Evolutionary conservation across 2,113 vertebrate species (phyloP), one percentile per base, ranked within the genome.

Genomic region (Percopsis transmontana): DNA sequence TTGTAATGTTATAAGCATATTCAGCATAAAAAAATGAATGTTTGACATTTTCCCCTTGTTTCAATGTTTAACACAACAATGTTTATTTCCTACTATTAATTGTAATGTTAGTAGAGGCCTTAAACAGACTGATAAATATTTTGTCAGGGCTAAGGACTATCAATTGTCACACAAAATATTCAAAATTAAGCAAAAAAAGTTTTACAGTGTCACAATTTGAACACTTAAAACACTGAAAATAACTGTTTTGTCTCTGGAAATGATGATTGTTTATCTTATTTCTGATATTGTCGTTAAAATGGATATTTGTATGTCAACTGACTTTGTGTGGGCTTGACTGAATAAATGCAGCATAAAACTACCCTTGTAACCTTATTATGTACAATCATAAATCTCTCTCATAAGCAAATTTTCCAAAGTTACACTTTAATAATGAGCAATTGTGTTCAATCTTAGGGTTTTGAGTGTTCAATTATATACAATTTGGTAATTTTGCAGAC

Each of bases 101-200:
- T 81, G 76, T 80, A 85, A 86, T 75, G 81, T 81, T 83, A 82
- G 81, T 85, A 86, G 84, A 86, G 82, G 88, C 87, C 88, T 90
- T 89, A 85, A 85, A 87, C 63, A 66, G 71, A 76, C 40, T 10
- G 3, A 72, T 60, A 44, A 58, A 70, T 66, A 71, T 77, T 72
- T 53, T 69, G 78, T 75, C 84, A 88, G 88, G 82, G 76, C 79
- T 78, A 79, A 72, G 70, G 77, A 81, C 72, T 67, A 77, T 69
- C 62, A 81, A 84, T 40, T 69, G 74, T 85, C 84, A 68, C 58
- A 13, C 51, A 16, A 82, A 64, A 42, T 55, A 61, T 68, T 70
- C 61, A 58, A 74, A 63, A 55, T 1, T n/a, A 67, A 2, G 68
- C 57, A 83, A 84, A 74, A 83, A 11, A 12, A 54, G 50, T 75